Conservation (phyloP, 2,888 invertebrate species). For the Sphaerophoria taeniata region DNA sequence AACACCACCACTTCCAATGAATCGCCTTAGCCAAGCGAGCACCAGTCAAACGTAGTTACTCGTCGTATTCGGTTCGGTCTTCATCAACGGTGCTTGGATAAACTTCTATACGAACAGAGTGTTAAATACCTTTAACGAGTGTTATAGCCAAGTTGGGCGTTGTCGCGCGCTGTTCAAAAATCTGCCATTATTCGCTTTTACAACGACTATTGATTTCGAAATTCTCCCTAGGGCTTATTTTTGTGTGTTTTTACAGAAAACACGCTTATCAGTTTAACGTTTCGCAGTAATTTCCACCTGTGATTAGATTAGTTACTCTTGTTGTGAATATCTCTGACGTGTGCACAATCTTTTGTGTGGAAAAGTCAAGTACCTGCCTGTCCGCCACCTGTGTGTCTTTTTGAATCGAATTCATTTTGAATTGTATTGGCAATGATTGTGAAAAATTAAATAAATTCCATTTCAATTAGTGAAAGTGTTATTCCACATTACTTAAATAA, state of each 20-base stretch:
- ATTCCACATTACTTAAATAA: slow-evolving; percentile 3
- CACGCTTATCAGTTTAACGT: slow-evolving; percentile 35
- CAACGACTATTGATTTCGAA: slow-evolving; percentile 50
- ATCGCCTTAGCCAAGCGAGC: slow-evolving; percentile 29
- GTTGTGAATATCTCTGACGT: slow-evolving; percentile 18
- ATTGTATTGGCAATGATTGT: neutral
- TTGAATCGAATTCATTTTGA: no score
- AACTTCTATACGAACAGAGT: slow-evolving; percentile 14
- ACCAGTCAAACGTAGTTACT: slow-evolving; percentile 69
- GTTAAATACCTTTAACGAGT: slow-evolving; percentile 31
- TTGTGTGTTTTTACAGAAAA: no score
- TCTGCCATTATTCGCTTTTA: slow-evolving; percentile 14
- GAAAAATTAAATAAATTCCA: slow-evolving; percentile 15
- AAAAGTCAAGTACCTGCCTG: neutral
- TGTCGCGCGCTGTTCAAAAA: slow-evolving; percentile 64
- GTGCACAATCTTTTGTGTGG: neutral
- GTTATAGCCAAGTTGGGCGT: slow-evolving; percentile 62
- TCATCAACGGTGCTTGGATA: slow-evolving; percentile 20
- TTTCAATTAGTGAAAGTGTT: slow-evolving; percentile 62
- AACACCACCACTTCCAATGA: slow-evolving; percentile 24
- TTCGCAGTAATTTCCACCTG: slow-evolving; percentile 60
- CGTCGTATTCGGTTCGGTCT: slow-evolving; percentile 64
- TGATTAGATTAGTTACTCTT: slow-evolving; percentile 67
- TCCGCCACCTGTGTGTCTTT: no score
- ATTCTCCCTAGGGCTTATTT: slow-evolving; percentile 17